Conservation (phyloP, 2,113 vertebrate species). For the Emydocephalus ijimae region DNA sequence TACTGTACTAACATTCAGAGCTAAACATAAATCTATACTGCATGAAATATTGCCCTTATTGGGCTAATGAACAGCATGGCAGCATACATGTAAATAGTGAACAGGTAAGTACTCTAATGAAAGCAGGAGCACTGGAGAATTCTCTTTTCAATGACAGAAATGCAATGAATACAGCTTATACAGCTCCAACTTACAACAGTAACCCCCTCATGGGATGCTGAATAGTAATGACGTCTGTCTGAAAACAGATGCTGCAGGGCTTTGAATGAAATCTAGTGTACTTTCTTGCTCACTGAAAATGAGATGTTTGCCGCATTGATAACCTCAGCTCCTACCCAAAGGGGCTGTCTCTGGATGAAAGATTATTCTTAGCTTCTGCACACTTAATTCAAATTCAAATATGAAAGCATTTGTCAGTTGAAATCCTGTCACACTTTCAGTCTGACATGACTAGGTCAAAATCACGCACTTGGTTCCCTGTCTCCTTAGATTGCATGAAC, state of each 20-base stretch:
- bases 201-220: neutral
- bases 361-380: constrained; percentile 52
- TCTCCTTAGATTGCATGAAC: constrained; percentile 52
- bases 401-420: constrained; percentile 50
- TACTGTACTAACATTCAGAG: neutral
- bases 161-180: neutral
- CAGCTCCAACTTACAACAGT: neutral
- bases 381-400: constrained; percentile 51
- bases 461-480: constrained; percentile 43
- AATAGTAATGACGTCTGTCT: constrained; percentile 37
- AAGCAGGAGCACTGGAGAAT: neutral
- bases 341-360: constrained; percentile 55
- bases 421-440: constrained; percentile 62
- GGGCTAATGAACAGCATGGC: neutral
- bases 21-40: neutral
- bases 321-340: constrained; percentile 51
- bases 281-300: constrained; percentile 42
- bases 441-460: constrained; percentile 63
- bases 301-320: constrained; percentile 41
- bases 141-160: neutral
- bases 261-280: constrained; percentile 1
- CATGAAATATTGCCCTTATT: neutral
- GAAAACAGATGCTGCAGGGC: constrained; percentile 21
- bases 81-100: neutral
- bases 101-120: neutral